Evolutionary conservation across 1,140 invertebrate genomes (phyloP), one percentile per base, ranked within the genome.

Genomic region (Papilio dardanus): DNA sequence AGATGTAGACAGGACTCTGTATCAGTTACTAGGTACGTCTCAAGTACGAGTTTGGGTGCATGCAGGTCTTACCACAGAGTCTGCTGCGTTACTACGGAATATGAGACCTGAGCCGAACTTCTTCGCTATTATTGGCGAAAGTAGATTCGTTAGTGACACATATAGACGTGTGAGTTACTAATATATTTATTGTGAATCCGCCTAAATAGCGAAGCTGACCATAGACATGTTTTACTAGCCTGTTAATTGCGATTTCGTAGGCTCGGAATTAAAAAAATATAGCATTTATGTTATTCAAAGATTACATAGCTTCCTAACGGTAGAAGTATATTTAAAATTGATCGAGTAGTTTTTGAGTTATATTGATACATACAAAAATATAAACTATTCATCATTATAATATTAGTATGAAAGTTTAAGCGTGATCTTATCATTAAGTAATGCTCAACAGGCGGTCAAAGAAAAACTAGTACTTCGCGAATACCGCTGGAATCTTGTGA

Each of bases 71-170:
- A 93, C 93, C 5, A 83, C 92, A 4, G 92, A 90, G 19, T 94
- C 94, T 0, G 94, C 94, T 0, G 81, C 85, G 1, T 91, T 91
- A 2, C 88, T 96, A 65, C 92, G 88, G 75, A 89, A 84, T 33
- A 95, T 97, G 94, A 91, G 96, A 74, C 96, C 96, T 0, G 94
- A 95, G n/a, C 96, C 96, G 0, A 94, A 94, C 33, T 95, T 95
- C 87, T 95, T 94, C 77, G 93, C 94, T 3, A 93, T 94, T 0
- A 81, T 92, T 0, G 93, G 93, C 0, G 79, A 83, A 4, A 83
- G 76, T 8, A 74, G 74, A 5, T 94, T 93, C 37, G 86, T 93
- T 1, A 78, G 85, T n/a, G 85, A 92, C 7, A 90, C 91, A 30
- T 94, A 94, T 79, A 88, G 84, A 75, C 74, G 91, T 80, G 92